Evolutionary conservation across 2,113 vertebrate genomes (phyloP), one percentile per base, ranked within the genome.

Genomic region (Nibea coibor): DNA sequence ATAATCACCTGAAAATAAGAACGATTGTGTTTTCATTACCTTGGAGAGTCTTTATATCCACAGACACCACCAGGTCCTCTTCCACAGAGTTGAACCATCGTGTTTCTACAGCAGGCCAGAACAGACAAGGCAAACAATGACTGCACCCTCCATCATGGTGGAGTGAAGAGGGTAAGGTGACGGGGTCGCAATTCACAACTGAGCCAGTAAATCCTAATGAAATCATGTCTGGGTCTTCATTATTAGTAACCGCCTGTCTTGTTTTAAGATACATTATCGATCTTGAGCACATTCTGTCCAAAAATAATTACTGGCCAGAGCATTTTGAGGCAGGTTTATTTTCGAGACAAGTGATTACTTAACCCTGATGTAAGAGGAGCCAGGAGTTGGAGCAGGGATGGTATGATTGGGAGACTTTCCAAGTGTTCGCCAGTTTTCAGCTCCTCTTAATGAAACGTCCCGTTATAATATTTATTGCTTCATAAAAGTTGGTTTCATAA

Each of bases 401-500:
- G 6, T 61, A 3, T 67, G 14, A 48, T 47, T 39, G 4, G 20
- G 5, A 75, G 35, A 14, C 16, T 54, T 45, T 54, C 31, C 26
- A 66, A 50, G 1, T 39, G 24, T 47, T 43, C 9, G 17, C 17
- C 2, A 56, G 50, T 75, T 28, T 75, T 54, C 22, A 54, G 10
- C 19, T 61, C 0, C 20, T 35, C 58, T 56, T 35, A 31, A 47
- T 54, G 35, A 70, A 71, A 64, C 1, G 6, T 45, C 17, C 4
- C 19, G 43, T 10, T 24, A 5, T 63, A 47, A 54, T 24, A 3
- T 3, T 22, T 76, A 8, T 17, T 47, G 7, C 11, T 10, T 57
- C 3, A 47, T 51, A 39, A 58, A 61, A 39, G 16, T 48, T 15
- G 10, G 50, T 65, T 56, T 66, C 66, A 53, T 78, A 51, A 62